Base-by-base conservation (phyloP, 2,888 invertebrate genomes). In the Aleiodes alternator region DNA sequence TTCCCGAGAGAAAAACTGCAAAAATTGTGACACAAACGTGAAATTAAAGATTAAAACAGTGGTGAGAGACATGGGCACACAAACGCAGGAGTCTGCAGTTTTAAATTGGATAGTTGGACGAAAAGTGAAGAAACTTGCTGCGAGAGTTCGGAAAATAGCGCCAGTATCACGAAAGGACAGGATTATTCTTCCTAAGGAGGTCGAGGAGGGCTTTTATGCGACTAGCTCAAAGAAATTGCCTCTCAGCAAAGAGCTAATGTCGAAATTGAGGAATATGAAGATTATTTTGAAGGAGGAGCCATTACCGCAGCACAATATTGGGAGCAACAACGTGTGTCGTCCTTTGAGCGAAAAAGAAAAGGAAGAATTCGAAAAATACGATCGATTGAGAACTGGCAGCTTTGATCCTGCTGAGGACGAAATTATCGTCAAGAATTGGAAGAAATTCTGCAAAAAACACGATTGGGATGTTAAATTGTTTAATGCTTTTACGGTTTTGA, bases 381-480 rank as follows among this genome's bases (percentile, higher is more conserved):
- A 23, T 23, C 14, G 64, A 4, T 57, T 84, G 1, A 85, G 72
- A 57, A 81, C 38, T 51, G 86, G 86, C 3, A 4, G 11, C 1
- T 86, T 78, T 57, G 12, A 69, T 51, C 9, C 77, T 3, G 50
- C 74, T 1, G 86, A 86, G 68, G 86, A 87, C 64, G 11, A 78
- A 6, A 80, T 72, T 61, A 85, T 86, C 5, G 48, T 50, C 4
- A 11, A 34, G 0, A 86, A 86, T 61, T 86, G 86, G 86, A 80
- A 80, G 71, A 53, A 69, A 56, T 86, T 86, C 78, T 86, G 86
- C 43, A 48, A 89, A 89, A 16, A 74, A 11, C 84, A 89, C 51
- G 48, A 83, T 0, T 89, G 89, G 89, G 12, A 83, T 38, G 0
- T 3, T 7, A 34, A 38, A 1, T 79, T 80, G 9, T 70, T 79